Conservation (phyloP, 2,888 invertebrate species). For the Lepas anatifera region DNA sequence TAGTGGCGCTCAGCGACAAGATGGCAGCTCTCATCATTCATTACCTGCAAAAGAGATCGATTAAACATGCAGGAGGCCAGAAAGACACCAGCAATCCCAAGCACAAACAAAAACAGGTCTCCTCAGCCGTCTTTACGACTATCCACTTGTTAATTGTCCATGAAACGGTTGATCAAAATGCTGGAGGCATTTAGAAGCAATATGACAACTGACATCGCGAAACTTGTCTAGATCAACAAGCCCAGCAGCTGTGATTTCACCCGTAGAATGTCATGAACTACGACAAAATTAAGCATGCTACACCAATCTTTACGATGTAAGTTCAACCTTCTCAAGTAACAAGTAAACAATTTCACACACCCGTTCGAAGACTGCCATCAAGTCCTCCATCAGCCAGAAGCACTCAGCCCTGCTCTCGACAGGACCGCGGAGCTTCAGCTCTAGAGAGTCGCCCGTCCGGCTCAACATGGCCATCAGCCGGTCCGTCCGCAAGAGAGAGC, state of each 20-base stretch:
- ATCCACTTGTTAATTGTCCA: too few species aligned
- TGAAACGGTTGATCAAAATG: too few species aligned
- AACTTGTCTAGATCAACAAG: background rate
- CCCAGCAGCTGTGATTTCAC: background rate
- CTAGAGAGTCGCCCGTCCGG: slow-evolving; percentile 45
- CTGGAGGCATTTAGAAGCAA: background rate
- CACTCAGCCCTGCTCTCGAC: slow-evolving; percentile 42
- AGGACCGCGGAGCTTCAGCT: slow-evolving; percentile 54
- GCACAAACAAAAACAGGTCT: too few species aligned
- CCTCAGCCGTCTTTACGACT: too few species aligned
- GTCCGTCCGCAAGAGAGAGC: slow-evolving; percentile 54
- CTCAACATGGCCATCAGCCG: slow-evolving; percentile 54
- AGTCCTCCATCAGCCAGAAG: slow-evolving; percentile 56
- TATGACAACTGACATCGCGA: background rate
- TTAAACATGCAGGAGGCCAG: too few species aligned
- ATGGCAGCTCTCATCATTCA: too few species aligned
- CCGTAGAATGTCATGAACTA: background rate
- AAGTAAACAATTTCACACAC: too few species aligned
- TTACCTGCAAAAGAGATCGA: too few species aligned
- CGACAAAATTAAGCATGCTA: background rate
- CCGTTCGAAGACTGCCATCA: slow-evolving; percentile 48
- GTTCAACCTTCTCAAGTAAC: too few species aligned
- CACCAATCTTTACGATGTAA: too few species aligned
- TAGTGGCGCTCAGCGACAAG: too few species aligned
- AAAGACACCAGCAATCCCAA: too few species aligned